Evolutionary conservation across 2,888 invertebrate species (phyloP).

Genomic region (Pandemis heparana): DNA sequence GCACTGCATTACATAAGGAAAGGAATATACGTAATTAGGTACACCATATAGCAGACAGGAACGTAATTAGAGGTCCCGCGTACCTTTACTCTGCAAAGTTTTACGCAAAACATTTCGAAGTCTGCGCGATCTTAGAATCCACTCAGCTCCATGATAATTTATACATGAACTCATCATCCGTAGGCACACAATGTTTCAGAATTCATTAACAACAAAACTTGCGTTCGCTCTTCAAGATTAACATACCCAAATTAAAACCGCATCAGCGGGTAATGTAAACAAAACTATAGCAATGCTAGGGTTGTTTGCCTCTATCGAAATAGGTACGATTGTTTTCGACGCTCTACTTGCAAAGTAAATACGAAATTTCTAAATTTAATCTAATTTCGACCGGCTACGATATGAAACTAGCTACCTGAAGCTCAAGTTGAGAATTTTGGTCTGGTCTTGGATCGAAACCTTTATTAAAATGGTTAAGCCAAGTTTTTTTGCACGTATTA

Average conservation of each 20-base stretch:
- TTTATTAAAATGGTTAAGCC: neutral
- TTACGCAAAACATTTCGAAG: conserved; percentile 21
- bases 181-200: conserved; percentile 35
- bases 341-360: conserved; percentile 3
- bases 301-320: conserved; percentile 6
- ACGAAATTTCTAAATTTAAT: neutral
- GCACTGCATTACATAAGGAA: neutral
- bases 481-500: neutral
- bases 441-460: too few species aligned
- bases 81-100: conserved; percentile 10
- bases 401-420: too few species aligned
- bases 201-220: conserved; percentile 37
- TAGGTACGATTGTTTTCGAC: conserved; percentile 5
- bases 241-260: conserved; percentile 33
- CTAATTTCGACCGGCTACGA: neutral
- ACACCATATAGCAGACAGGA: neutral
- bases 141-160: conserved; percentile 31
- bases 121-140: conserved; percentile 18
- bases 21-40: neutral
- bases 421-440: too few species aligned
- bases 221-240: conserved; percentile 32
- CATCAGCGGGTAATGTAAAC: conserved; percentile 21
- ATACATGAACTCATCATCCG: conserved; percentile 37
- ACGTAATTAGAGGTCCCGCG: neutral
- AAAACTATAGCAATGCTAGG: conserved; percentile 1